A percentile compares a stretch with the other conserved stretches of the same genome.
These are phyloP conservation scores for Limonius californicus DNA, from an alignment of 1,140 invertebrate genomes.

Conservation along the genomic window DNA sequence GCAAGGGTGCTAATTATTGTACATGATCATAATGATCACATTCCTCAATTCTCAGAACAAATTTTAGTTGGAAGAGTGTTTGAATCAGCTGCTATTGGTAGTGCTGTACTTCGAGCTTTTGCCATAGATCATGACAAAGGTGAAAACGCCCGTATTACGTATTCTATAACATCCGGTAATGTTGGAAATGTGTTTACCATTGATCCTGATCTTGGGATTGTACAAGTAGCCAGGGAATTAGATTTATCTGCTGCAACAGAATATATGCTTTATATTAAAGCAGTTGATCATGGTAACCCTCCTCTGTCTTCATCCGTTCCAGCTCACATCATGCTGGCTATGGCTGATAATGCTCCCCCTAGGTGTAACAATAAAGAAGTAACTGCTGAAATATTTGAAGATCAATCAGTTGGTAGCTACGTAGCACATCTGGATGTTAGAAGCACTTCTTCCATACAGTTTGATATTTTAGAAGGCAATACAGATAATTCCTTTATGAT, in stretches of 20 bases:
- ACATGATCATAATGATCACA: constrained; percentile 86
- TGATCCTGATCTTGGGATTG: constrained; percentile 70
- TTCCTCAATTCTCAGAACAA: constrained; percentile 74
- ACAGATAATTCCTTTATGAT: constrained; percentile 70
- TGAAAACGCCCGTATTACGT: constrained; percentile 73
- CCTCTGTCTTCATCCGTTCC: constrained; percentile 71
- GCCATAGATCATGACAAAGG: constrained; percentile 80
- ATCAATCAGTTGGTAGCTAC: constrained; percentile 71
- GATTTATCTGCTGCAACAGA: constrained; percentile 68
- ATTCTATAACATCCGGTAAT: constrained; percentile 80
- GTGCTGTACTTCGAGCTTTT: constrained; percentile 66
- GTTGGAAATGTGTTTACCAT: constrained; percentile 80
- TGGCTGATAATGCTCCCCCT: constrained; percentile 86
- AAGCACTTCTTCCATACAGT: constrained; percentile 75
- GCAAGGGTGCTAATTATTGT: constrained; percentile 78
- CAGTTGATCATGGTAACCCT: constrained; percentile 74
- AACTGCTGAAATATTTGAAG: constrained; percentile 79
- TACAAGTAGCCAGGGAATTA: constrained; percentile 70
- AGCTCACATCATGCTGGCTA: constrained; percentile 81
- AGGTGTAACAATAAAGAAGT: constrained; percentile 56
- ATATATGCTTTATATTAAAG: constrained; percentile 79
- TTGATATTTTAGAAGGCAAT: constrained; percentile 78
- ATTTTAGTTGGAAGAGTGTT: constrained; percentile 72
- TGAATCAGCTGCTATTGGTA: constrained; percentile 70
- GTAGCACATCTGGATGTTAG: constrained; percentile 74